These are phyloP conservation scores for Hyposmocoma kahamanoa DNA, from an alignment of 1,140 invertebrate species.

Conservation along the genomic window DNA sequence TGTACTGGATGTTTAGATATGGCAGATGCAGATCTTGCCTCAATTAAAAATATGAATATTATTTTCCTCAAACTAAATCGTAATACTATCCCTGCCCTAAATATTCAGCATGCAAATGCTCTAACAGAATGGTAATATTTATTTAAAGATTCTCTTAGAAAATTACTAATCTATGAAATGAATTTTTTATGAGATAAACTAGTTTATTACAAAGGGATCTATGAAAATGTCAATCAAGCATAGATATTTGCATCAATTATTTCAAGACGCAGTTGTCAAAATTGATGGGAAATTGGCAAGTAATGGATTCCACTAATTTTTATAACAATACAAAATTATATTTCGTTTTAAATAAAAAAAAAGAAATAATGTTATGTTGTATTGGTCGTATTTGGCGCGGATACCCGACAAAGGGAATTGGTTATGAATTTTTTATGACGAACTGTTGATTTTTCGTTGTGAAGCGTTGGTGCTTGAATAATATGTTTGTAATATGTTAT, in stretches of 20 bases:
- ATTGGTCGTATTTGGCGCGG: conserved; percentile 35
- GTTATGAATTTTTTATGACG: conserved; percentile 57
- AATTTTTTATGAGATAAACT: conserved; percentile 48
- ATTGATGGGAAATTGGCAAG: conserved; percentile 50
- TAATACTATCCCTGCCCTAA: neutral
- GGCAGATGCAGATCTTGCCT: neutral
- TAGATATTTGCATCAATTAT: conserved; percentile 26
- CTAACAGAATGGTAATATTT: neutral
- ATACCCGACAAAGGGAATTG: conserved; percentile 40
- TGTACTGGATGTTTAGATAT: neutral
- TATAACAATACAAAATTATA: conserved; percentile 31
- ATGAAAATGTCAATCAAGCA: conserved; percentile 56
- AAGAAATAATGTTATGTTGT: conserved; percentile 26
- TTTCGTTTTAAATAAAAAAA: conserved; percentile 34
- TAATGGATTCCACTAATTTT: conserved; percentile 51
- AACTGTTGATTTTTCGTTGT: conserved; percentile 52
- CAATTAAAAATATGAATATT: neutral
- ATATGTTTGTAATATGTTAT: conserved; percentile 29
- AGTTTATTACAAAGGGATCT: conserved; percentile 31
- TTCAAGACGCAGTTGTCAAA: conserved; percentile 29
- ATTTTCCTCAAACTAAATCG: neutral
- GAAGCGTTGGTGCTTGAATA: conserved; percentile 52
- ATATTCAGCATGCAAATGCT: neutral
- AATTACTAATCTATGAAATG: conserved; percentile 19
- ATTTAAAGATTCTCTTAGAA: neutral